Conservation (phyloP, 2,113 vertebrate species). For the Megaleporinus macrocephalus region DNA sequence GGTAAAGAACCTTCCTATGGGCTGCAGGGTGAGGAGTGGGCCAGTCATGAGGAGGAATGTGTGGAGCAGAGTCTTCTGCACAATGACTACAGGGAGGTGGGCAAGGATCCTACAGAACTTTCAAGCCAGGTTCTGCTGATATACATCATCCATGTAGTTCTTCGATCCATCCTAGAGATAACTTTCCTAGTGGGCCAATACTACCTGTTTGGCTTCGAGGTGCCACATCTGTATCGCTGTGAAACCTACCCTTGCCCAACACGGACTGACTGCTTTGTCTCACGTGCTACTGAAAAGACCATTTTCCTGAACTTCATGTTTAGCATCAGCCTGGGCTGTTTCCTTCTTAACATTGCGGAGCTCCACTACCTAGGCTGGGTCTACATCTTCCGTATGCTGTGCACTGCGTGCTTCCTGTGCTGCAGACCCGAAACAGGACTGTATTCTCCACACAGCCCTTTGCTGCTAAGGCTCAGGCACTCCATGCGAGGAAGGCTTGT, state of each 20-base stretch:
- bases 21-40: conserved; percentile 55
- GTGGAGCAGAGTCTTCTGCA: conserved; percentile 58
- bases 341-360: conserved; percentile 72
- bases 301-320: conserved; percentile 77
- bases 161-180: conserved; percentile 69
- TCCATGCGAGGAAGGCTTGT: conserved; percentile 68
- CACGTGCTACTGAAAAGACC: conserved; percentile 72
- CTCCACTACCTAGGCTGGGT: conserved; percentile 72
- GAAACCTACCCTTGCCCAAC: conserved; percentile 71
- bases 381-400: conserved; percentile 68
- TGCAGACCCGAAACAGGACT: conserved; percentile 58
- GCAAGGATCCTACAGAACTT: conserved; percentile 62
- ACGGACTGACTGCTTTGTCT: conserved; percentile 72
- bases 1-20: conserved; percentile 39
- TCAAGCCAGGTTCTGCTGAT: conserved; percentile 70
- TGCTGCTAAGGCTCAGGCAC: conserved; percentile 71
- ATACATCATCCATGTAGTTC: conserved; percentile 69
- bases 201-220: conserved; percentile 73
- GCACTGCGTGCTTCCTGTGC: conserved; percentile 65
- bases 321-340: conserved; percentile 69
- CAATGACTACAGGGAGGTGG: conserved; percentile 59
- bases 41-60: conserved; percentile 46
- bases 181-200: conserved; percentile 71
- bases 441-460: conserved; percentile 62
- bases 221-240: conserved; percentile 69